Evolutionary conservation across 2,888 invertebrate species (phyloP), one percentile per base, ranked within the genome.

Genomic region (Labia minor): DNA sequence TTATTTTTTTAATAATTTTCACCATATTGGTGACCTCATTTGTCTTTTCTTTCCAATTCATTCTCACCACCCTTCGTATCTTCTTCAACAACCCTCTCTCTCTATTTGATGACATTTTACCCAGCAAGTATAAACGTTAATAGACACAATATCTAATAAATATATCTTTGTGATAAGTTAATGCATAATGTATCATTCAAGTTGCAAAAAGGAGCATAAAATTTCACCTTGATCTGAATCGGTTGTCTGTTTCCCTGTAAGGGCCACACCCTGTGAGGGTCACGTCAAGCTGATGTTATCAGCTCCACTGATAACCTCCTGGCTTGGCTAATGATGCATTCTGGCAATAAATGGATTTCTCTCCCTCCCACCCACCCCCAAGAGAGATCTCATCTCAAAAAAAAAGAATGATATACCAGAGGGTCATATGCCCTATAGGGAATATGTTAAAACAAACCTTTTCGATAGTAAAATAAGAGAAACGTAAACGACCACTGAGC

Each of bases 141-240:
- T 49, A 14, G 49, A 3, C 6, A 14, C n/a, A 49, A 49, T 49
- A 49, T 49, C 49, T 49, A 14, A 49, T 49, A 14, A 14, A 49
- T 14, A 16, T 14, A 49, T 49, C 49, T 49, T 49, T 33, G 6
- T 49, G 49, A 49, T 49, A 49, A 49, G 49, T 49, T 49, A 49
- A 49, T 49, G 49, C 49, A 49, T 49, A 49, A 49, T 49, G 49
- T 49, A 49, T 49, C 14, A 49, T 49, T 14, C 49, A 49, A 49
- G 49, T 49, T 49, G 49, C 49, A 49, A 49, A 49, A 49, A 49
- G 49, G 49, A 49, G 49, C 49, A 49, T 49, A 49, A 49, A 49
- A 49, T 49, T 49, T 49, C 49, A 49, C 49, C 49, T 49, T 49
- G 49, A 49, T 49, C 49, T 49, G 49, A 49, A 49, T 49, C 6